Evolutionary conservation across 2,113 vertebrate genomes (phyloP), one percentile per base, ranked within the genome.

Genomic region (Hemichromis elongatus): DNA sequence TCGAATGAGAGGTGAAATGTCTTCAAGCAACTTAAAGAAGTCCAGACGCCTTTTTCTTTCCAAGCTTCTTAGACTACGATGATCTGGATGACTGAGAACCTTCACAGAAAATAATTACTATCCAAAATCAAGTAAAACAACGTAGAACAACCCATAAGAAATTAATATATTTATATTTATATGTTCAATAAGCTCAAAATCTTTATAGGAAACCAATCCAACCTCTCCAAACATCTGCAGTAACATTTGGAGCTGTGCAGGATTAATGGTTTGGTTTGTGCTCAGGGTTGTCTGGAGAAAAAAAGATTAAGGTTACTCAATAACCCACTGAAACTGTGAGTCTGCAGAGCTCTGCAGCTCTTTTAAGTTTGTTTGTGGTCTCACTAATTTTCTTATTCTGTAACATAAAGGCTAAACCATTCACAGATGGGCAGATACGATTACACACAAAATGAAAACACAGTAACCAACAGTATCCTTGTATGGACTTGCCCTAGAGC

Each of bases 241-340:
- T 81, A 50, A 66, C 75, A 92, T 88, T 90, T 85, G 63, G 73
- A 82, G 87, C 81, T 61, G 77, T 33, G 53, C 28, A 79, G 52
- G 84, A 93, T 84, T 82, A 73, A 83, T 89, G 77, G 77, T 53
- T 75, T 52, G 84, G 53, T 87, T 85, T 83, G 53, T 80, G 82
- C 73, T 86, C 45, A 28, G 79, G 77, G 40, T 83, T 90, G 77
- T 85, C 85, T 82, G 63, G 61, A 63, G 87, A 87, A 59, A 66
- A 59, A 61, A 89, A 88, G 81, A 70, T 80, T 77, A 77, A 77
- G 81, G 79, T 66, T 24, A 13, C 55, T 81, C 78, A 83, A 90
- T 79, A 55, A 85, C 82, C 89, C 77, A 21, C 8, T 8, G 81
- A 35, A 61, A 24, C 16, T 19, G 35, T 35, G 35, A 70, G 77